Evolutionary conservation across 1,140 invertebrate species (phyloP).

Genomic region (Drosophila pectinifera): DNA sequence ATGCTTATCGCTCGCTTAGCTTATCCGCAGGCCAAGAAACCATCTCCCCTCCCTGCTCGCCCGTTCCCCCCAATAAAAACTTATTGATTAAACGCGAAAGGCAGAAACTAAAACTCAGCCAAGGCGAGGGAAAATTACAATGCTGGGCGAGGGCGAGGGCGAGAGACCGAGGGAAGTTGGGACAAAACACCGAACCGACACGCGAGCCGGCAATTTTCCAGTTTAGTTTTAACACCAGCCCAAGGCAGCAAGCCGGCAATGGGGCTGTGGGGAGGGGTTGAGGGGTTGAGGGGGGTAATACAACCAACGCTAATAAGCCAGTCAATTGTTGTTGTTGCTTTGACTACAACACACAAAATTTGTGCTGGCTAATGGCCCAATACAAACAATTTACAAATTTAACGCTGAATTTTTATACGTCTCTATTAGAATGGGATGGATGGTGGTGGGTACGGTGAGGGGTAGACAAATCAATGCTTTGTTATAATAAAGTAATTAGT

Average conservation of each 20-base stretch:
- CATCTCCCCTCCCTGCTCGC: constrained; percentile 4
- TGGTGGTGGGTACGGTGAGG: too few relatives aligned
- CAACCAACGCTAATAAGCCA: constrained; percentile 68
- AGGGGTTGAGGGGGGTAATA: constrained; percentile 5
- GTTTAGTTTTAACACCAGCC: constrained; percentile 79
- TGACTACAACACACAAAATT: constrained; percentile 47
- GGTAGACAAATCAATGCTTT: constrained; percentile 21
- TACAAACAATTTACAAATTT: constrained; percentile 82
- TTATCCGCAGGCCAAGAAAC: constrained; percentile 34
- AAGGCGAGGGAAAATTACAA: constrained; percentile 23
- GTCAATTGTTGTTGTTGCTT: constrained; percentile 63
- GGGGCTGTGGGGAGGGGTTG: neutral
- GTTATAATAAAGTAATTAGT: constrained; percentile 52
- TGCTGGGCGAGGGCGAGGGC: neutral
- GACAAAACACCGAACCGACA: constrained; percentile 70
- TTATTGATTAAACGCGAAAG: constrained; percentile 78
- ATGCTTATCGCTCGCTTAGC: constrained; percentile 67
- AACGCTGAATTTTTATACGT: constrained; percentile 73
- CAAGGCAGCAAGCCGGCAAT: constrained; percentile 46
- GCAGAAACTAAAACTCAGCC: constrained; percentile 31
- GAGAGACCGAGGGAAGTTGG: constrained; percentile 2
- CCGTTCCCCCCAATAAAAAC: constrained; percentile 42
- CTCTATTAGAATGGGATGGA: constrained; percentile 70
- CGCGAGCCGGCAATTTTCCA: constrained; percentile 80
- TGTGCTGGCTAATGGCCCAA: constrained; percentile 69